phyloP scores from a whole-genome alignment of 2,888 invertebrate species.

The Invenusta paracnida region DNA sequence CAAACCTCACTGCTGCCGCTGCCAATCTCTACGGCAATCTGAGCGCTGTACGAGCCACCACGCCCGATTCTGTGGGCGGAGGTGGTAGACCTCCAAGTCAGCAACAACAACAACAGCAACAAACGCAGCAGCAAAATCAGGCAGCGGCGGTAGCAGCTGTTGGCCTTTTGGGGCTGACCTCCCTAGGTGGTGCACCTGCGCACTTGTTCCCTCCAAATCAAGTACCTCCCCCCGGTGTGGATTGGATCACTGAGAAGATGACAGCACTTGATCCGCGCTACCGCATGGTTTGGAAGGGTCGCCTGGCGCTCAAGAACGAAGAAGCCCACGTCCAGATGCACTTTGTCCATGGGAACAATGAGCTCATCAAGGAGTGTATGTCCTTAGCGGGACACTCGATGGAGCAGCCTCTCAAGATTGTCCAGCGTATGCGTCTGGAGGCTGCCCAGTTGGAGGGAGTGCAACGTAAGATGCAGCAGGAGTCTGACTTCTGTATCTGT shows the following conservation, averaged over 20 bases:
- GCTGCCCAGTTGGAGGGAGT: conserved; percentile 91
- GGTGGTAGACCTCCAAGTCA: conserved; percentile 48
- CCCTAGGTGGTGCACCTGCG: neutral
- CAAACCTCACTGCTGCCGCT: neutral
- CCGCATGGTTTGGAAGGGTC: conserved; percentile 94
- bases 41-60: neutral
- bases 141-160: too few species aligned
- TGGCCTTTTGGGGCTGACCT: neutral
- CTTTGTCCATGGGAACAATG: conserved; percentile 86
- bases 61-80: conserved; percentile 46
- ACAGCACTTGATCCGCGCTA: conserved; percentile 68
- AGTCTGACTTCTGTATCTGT: conserved; percentile 90
- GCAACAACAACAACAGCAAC: conserved; percentile 47
- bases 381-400: conserved; percentile 61
- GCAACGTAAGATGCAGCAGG: conserved; percentile 90
- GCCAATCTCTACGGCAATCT: neutral
- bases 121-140: conserved; percentile 45
- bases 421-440: conserved; percentile 93
- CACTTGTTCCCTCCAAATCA: neutral
- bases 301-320: conserved; percentile 88
- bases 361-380: conserved; percentile 79
- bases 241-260: conserved; percentile 42
- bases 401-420: conserved; percentile 70
- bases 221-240: neutral
- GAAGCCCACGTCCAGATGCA: conserved; percentile 97